Conservation (phyloP, 2,888 invertebrate genomes). For the Ashinkailepas kermadecensis region DNA sequence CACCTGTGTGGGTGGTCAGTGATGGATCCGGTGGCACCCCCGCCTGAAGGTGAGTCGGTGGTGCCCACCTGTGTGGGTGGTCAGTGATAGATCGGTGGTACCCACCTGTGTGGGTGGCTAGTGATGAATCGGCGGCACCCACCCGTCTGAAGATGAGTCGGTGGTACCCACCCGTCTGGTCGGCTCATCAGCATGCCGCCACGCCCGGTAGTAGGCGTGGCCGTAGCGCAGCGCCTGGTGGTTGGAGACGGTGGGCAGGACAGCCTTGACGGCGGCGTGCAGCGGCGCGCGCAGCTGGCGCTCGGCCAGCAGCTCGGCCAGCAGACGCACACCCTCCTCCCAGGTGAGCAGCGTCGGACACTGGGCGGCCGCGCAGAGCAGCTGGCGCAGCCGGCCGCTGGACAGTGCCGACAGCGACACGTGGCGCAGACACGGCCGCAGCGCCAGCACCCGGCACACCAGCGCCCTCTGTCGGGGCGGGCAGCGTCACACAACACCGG, state of each 20-base stretch:
- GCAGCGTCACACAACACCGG: neutral
- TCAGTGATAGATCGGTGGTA: no score
- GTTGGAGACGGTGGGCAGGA: neutral
- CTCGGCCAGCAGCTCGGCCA: neutral
- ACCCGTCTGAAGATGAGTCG: no score
- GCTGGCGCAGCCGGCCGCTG: neutral
- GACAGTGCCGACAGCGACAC: no score
- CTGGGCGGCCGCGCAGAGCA: slow-evolving; percentile 3
- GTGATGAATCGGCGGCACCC: no score
- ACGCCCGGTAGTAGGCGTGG: slow-evolving; percentile 1
- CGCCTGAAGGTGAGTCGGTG: no score
- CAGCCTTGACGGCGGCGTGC: neutral
- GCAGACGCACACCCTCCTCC: neutral
- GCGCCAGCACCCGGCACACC: neutral
- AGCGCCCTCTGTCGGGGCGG: neutral
- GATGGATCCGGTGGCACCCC: no score
- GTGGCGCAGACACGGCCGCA: neutral
- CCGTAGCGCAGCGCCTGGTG: neutral
- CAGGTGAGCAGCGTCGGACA: neutral
- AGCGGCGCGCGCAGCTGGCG: neutral
- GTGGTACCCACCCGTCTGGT: neutral
- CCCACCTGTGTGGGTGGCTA: no score
- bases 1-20: no score
- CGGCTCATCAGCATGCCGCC: neutral
- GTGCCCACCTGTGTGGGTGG: no score